phyloP scores from a whole-genome alignment of 2,113 vertebrate genomes.

The Nannospalax galili region DNA sequence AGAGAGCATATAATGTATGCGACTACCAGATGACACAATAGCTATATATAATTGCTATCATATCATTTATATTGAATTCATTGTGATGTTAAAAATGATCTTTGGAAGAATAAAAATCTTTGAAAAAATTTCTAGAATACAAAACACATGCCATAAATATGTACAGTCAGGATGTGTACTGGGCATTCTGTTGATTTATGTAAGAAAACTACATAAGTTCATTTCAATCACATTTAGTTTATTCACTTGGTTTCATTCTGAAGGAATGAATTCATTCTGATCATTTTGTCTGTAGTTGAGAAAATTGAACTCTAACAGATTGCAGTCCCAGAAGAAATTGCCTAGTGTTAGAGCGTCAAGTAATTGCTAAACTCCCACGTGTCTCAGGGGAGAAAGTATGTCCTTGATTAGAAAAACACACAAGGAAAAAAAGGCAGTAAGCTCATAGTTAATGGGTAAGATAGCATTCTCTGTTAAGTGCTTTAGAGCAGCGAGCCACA shows the following conservation, averaged over 20 bases:
- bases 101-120: neutral
- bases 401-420: conserved; percentile 88
- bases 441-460: conserved; percentile 63
- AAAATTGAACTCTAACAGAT: conserved; percentile 90
- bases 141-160: neutral
- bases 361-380: conserved; percentile 88
- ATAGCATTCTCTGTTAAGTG: conserved; percentile 64
- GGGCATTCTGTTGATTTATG: conserved; percentile 74
- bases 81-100: neutral
- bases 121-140: neutral
- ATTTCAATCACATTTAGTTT: conserved; percentile 88
- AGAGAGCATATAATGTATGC: neutral
- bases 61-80: neutral
- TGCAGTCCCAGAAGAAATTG: conserved; percentile 88
- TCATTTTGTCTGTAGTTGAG: conserved; percentile 86
- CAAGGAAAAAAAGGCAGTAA: conserved; percentile 45
- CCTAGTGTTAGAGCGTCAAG: conserved; percentile 86
- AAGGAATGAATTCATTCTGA: conserved; percentile 89
- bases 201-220: conserved; percentile 81
- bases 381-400: conserved; percentile 83
- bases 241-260: conserved; percentile 86
- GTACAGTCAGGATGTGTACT: neutral
- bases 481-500: conserved; percentile 50
- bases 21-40: neutral
- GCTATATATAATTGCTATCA: neutral